These are phyloP conservation scores for Escarpia spicata DNA, from an alignment of 2,888 invertebrate species.

Conservation along the genomic window DNA sequence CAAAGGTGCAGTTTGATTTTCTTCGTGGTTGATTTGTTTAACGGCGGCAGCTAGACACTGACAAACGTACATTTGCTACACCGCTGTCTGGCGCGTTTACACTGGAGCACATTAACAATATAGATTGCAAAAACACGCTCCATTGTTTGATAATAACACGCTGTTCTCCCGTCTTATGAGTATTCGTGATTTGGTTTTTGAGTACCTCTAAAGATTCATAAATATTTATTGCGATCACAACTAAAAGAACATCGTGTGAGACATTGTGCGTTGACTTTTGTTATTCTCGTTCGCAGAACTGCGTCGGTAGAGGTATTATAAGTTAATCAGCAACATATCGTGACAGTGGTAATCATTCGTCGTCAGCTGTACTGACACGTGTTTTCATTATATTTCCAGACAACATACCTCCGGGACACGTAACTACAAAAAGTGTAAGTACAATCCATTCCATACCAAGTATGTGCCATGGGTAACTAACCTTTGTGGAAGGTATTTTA, in stretches of 20 bases:
- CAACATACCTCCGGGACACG: not conserved
- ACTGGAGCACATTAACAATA: not conserved
- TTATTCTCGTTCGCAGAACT: not conserved
- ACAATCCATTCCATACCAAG: not conserved
- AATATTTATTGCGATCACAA: not conserved
- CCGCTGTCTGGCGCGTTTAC: not conserved
- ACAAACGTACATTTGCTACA: not conserved
- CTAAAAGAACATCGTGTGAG: not conserved
- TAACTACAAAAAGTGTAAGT: slow-evolving; percentile 14
- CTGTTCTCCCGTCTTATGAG: not conserved
- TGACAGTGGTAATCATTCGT: not conserved
- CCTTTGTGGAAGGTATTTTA: too few relatives aligned
- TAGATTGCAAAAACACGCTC: not conserved
- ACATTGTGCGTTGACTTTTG: not conserved
- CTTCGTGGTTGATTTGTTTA: too few relatives aligned
- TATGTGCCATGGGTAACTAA: too few relatives aligned
- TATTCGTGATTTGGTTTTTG: not conserved
- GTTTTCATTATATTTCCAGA: not conserved
- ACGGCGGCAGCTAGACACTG: not conserved
- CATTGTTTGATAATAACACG: not conserved
- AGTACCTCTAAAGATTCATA: not conserved
- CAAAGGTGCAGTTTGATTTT: too few relatives aligned
- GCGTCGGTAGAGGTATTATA: not conserved
- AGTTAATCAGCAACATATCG: not conserved
- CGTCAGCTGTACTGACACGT: not conserved